Evolutionary conservation across 2,797 vertebrate genomes (phyloP).

Genomic region (Trichosurus vulpecula): DNA sequence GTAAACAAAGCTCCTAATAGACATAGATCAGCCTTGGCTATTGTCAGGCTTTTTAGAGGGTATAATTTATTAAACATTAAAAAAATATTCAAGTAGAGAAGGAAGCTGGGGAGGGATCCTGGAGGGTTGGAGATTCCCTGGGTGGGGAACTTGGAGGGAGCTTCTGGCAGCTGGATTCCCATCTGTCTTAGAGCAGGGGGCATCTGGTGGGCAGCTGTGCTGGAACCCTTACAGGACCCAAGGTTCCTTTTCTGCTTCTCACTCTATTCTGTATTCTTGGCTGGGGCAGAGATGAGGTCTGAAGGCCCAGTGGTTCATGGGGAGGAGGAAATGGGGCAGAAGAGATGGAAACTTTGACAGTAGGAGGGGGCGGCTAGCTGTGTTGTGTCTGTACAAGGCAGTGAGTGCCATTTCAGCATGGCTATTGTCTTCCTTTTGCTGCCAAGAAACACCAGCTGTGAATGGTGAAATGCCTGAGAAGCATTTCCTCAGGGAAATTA

Average conservation of each 20-base stretch:
- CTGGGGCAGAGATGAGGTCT: constrained; percentile 63
- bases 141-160: background rate
- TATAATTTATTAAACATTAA: constrained; percentile 83
- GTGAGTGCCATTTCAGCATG: constrained; percentile 84
- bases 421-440: constrained; percentile 80
- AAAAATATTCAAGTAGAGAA: constrained; percentile 75
- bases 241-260: constrained; percentile 64
- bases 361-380: constrained; percentile 72
- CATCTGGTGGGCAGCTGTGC: background rate
- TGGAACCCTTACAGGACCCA: constrained; percentile 10
- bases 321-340: constrained; percentile 59
- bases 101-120: constrained; percentile 13
- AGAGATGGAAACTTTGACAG: constrained; percentile 66
- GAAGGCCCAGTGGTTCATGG: constrained; percentile 43
- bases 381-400: constrained; percentile 83
- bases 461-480: constrained; percentile 82
- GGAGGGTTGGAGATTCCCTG: background rate
- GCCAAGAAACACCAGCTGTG: constrained; percentile 84
- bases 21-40: constrained; percentile 80
- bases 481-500: constrained; percentile 84
- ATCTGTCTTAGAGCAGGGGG: background rate
- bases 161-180: background rate
- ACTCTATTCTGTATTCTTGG: background rate
- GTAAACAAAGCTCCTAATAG: constrained; percentile 84
- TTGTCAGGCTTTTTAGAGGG: constrained; percentile 77